Evolutionary conservation across 2,113 vertebrate species (phyloP), one percentile per base, ranked within the genome.

Genomic region (Delphinus delphis): DNA sequence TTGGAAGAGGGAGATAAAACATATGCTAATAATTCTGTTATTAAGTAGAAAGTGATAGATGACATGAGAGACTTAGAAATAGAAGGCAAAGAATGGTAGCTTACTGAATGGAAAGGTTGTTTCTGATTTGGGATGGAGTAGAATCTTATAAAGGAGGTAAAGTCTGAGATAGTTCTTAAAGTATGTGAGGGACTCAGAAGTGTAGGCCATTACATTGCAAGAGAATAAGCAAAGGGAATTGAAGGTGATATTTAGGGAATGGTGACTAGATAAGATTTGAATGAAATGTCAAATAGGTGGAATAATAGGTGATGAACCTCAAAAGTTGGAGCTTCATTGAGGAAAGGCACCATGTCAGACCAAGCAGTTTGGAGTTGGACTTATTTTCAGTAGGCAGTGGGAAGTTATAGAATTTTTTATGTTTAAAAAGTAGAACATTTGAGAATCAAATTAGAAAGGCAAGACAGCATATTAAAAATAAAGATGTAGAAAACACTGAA

Each of bases 401-500:
- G 25, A 53, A 44, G 33, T 13, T 14, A 44, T 1, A 13, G 47
- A 77, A 73, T 7, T 74, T 47, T 63, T 90, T 23, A 36, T 81
- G 38, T 70, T 89, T 96, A 76, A 74, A 44, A 84, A 62, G 3
- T 15, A 58, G 8, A 36, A 58, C 21, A 62, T 77, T 53, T 55
- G 11, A 25, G 38, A 73, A 68, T 83, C 47, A 58, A 58, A 63
- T 70, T 36, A 85, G 47, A 76, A 62, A 77, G 25, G 2, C 50
- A 50, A 14, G 38, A 73, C 14, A 53, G 21, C 31, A 62, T 47
- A 13, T 2, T 63, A 17, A 55, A 92, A 97, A 28, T 14, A 76
- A 84, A 96, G 60, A 47, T 12, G 23, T 26, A 47, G 36, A 67
- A 90, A 96, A 76, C n/a, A 4, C 12, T 36, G 53, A 77, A 9